phyloP scores from a whole-genome alignment of 2,113 vertebrate species.

The Erythrocercus mccallii region DNA sequence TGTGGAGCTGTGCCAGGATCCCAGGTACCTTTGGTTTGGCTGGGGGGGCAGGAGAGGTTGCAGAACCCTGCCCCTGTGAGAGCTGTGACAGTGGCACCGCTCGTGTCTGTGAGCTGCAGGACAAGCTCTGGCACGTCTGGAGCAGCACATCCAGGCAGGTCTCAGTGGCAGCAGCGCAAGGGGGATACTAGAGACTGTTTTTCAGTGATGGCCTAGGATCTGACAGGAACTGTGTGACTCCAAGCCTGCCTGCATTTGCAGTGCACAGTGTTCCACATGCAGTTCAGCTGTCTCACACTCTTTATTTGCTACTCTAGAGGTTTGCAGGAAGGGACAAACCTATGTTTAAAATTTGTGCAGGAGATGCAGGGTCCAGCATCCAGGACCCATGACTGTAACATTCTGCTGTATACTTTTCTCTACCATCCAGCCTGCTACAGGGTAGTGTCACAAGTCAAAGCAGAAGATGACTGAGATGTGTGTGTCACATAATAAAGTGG shows the following conservation, averaged over 20 bases:
- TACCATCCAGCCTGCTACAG: not conserved
- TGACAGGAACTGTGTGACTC: not conserved
- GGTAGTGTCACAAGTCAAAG: not conserved
- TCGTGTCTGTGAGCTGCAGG: fast-evolving
- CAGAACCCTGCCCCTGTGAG: not conserved
- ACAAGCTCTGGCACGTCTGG: fast-evolving
- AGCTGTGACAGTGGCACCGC: fast-evolving
- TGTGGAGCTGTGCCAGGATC: fast-evolving
- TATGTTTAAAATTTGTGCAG: not conserved
- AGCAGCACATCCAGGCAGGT: not conserved
- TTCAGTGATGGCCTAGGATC: not conserved
- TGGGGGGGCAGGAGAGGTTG: not conserved
- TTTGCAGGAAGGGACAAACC: not conserved
- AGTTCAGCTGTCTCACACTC: not conserved
- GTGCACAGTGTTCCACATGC: not conserved
- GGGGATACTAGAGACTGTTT: no score
- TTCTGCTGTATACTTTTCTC: not conserved
- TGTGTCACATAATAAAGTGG: not conserved
- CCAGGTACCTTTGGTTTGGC: not conserved
- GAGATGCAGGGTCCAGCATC: not conserved
- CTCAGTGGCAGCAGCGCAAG: not conserved
- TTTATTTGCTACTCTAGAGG: not conserved
- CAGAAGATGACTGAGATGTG: not conserved
- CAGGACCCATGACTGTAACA: fast-evolving
- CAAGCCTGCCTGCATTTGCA: not conserved